phyloP scores from a whole-genome alignment of 2,113 vertebrate species.

The Callithrix jacchus region DNA sequence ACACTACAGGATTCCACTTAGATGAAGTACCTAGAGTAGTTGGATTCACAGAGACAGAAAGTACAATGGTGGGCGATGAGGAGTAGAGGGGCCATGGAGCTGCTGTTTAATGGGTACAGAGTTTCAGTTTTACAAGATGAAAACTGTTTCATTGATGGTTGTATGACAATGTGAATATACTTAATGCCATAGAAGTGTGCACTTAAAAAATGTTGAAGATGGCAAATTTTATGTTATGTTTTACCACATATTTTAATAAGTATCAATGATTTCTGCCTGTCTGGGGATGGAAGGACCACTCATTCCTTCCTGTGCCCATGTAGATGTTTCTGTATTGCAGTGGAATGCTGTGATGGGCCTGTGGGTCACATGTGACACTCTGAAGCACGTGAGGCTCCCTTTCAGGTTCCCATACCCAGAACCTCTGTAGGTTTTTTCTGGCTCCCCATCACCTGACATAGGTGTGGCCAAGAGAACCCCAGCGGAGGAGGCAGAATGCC shows the following conservation, averaged over 20 bases:
- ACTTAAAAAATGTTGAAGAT: background rate
- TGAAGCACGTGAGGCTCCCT: no score
- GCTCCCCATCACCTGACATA: background rate
- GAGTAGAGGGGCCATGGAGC: no score
- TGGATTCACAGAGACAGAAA: background rate
- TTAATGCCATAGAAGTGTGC: background rate
- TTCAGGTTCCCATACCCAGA: background rate
- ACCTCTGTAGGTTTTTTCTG: background rate
- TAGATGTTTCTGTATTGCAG: background rate
- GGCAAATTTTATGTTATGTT: background rate
- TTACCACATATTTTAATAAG: background rate
- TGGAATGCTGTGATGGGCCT: background rate
- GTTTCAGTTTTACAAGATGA: background rate
- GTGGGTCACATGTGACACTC: background rate
- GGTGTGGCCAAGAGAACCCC: background rate
- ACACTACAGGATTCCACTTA: background rate
- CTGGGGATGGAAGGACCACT: background rate
- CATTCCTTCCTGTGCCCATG: background rate
- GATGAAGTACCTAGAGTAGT: background rate
- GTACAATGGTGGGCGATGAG: background rate
- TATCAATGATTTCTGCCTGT: background rate
- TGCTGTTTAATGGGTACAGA: background rate
- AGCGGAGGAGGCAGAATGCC: background rate
- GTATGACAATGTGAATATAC: background rate
- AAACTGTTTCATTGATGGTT: background rate